Base-by-base conservation (phyloP, 2,888 invertebrate genomes). In the Ptychoptera albimana region DNA sequence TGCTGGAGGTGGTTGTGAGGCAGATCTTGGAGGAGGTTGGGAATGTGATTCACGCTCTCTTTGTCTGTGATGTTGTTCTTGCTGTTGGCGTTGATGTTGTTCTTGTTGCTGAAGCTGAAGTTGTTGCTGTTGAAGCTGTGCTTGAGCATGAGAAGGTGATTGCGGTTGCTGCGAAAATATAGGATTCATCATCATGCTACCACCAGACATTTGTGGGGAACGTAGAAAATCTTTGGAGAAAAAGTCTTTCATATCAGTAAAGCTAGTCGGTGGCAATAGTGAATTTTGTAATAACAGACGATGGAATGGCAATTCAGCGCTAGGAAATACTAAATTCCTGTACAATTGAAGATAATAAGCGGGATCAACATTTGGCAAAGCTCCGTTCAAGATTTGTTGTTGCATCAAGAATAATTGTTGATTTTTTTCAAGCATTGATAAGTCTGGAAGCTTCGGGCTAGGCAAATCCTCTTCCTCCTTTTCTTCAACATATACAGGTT, bases 241-340 rank as follows among this genome's bases (percentile, higher is more conserved):
- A 53, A 79, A 71, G 60, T 82, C 78, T 55, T 73, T 75, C 48
- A 76, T 61, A 50, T 77, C 77, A 54, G 71, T 72, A 2, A 64
- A 57, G 42, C 57, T 61, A 31, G 62, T 54, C 13, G 75, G 66
- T 48, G 73, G 70, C 51, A 66, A 62, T 45, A 70, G 61, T 46
- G 75, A 69, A 56, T 71, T 71, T 45, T 72, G 74, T 52, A 74
- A 73, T 43, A 82, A 70, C 57, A 84, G 73, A 8, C 81, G 77
- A 51, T 72, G 74, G 41, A 79, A 61, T 11, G 77, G 73, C 60
- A 77, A 77, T 11, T 76, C 71, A 0, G 75, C 72, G 40, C 74
- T 63, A 4, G 73, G 72, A 13, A 75, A 64, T 8, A 72, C 66
- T 3, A 76, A 43, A 44, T 74, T 70, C 2, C 71, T 68, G 49